Conservation (phyloP, 2,888 invertebrate genomes). For the Alloscopus bannaensis region DNA sequence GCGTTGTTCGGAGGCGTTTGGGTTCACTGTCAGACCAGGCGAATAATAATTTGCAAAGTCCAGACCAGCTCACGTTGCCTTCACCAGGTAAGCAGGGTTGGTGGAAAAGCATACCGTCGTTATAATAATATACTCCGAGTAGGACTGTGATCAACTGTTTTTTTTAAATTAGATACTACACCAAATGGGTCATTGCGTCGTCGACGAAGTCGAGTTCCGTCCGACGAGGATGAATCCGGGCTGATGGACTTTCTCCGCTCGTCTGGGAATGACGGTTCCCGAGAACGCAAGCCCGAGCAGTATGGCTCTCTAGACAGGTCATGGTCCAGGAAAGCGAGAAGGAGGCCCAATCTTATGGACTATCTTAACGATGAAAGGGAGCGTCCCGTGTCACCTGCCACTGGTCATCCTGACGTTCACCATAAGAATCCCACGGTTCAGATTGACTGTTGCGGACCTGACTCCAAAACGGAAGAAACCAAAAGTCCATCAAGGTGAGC, state of each 20-base stretch:
- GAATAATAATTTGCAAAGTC: constrained; percentile 65
- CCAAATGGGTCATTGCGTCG: constrained; percentile 91
- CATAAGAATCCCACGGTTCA: constrained; percentile 67
- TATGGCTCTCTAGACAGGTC: constrained; percentile 84
- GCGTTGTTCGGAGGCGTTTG: constrained; percentile 81
- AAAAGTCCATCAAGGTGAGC: constrained; percentile 68
- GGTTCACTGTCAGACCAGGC: constrained; percentile 81
- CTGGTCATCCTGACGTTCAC: constrained; percentile 61
- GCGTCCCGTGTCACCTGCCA: constrained; percentile 81
- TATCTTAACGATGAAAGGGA: constrained; percentile 83
- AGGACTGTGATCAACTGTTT: too few species aligned
- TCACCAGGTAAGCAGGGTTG: constrained; percentile 67
- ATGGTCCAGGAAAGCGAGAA: constrained; percentile 88
- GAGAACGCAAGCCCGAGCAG: constrained; percentile 82
- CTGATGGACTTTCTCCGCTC: constrained; percentile 91
- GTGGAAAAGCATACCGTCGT: too few species aligned
- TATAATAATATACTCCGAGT: too few species aligned
- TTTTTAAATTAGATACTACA: constrained; percentile 82
- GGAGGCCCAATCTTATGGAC: constrained; percentile 87
- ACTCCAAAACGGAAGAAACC: constrained; percentile 26
- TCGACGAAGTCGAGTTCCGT: constrained; percentile 86
- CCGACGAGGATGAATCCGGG: constrained; percentile 88
- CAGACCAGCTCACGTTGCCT: constrained; percentile 73
- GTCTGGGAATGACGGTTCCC: constrained; percentile 81
- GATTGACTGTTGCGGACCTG: constrained; percentile 61